These are phyloP conservation scores for Caloenas nicobarica DNA, from an alignment of 2,113 vertebrate genomes.

Conservation along the genomic window DNA sequence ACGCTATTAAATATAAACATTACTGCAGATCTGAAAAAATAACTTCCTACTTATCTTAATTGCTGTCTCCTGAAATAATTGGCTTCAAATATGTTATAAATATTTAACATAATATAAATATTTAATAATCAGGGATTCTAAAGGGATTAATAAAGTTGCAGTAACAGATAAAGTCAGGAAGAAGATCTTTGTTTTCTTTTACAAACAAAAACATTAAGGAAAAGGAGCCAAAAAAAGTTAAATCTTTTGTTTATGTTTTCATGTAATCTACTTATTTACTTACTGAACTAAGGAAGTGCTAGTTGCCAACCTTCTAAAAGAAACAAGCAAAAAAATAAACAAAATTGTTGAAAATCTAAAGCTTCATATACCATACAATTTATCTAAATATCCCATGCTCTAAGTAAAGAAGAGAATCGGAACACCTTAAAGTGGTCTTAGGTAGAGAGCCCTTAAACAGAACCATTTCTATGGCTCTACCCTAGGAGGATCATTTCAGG, in stretches of 20 bases:
- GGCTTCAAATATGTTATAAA: neutral
- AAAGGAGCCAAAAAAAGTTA: neutral
- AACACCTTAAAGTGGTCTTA: neutral
- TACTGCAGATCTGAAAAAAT: neutral
- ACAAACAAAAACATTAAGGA: neutral
- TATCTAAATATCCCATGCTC: neutral
- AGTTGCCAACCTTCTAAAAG: neutral
- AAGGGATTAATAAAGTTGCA: neutral
- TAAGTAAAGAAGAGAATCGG: neutral
- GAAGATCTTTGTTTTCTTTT: neutral
- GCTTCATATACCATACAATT: neutral
- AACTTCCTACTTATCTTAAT: neutral
- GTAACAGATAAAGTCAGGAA: neutral
- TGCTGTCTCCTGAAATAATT: neutral
- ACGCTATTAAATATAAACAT: neutral
- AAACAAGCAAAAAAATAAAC: neutral
- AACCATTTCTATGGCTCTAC: neutral
- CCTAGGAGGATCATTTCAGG: neutral
- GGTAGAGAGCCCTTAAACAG: neutral
- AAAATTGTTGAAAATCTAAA: neutral
- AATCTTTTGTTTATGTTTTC: neutral
- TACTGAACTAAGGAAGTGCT: neutral
- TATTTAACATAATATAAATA: neutral
- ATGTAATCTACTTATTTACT: neutral
- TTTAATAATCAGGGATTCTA: neutral